phyloP scores from a whole-genome alignment of 2,113 vertebrate genomes.

The Alces alces region DNA sequence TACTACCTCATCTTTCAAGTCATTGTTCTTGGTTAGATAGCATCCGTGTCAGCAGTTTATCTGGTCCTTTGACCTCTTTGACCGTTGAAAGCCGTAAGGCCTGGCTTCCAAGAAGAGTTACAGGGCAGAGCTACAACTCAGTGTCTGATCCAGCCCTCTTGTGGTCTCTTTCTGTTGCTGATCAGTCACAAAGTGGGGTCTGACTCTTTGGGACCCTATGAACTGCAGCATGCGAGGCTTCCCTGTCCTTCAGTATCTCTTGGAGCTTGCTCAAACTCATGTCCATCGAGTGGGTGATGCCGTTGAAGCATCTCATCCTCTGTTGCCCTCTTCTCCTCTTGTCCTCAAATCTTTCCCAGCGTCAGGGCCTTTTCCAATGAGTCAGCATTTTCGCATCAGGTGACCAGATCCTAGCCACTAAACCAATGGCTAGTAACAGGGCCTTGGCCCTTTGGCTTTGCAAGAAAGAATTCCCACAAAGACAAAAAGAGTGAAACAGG shows the following conservation, averaged over 20 bases:
- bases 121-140: background rate
- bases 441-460: background rate
- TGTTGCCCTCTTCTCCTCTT: background rate
- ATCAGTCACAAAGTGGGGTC: background rate
- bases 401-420: background rate
- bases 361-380: background rate
- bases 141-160: background rate
- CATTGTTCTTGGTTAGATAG: background rate
- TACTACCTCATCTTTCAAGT: background rate
- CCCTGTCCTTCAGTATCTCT: background rate
- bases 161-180: background rate
- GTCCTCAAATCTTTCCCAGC: background rate
- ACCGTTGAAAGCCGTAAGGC: background rate
- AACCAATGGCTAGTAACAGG: background rate
- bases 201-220: background rate
- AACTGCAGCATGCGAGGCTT: background rate
- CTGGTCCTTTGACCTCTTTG: background rate
- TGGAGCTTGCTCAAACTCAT: background rate
- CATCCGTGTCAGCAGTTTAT: background rate
- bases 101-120: background rate
- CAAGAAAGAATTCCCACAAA: background rate
- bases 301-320: background rate
- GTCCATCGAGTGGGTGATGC: background rate
- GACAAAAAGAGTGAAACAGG: background rate
- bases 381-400: background rate